Evolutionary conservation across 2,888 invertebrate species (phyloP).

Genomic region (Pyralis farinalis): DNA sequence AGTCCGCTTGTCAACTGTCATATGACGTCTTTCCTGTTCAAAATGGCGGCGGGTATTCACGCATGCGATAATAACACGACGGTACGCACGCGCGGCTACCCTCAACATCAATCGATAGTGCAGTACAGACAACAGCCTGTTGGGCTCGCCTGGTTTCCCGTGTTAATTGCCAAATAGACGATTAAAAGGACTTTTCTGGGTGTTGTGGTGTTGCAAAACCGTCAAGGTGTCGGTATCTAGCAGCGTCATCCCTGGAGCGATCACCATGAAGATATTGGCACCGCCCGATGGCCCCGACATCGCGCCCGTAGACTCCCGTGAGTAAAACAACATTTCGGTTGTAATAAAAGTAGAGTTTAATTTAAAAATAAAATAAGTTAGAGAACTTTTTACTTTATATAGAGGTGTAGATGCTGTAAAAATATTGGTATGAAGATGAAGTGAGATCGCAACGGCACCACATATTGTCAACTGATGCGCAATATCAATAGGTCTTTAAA

Average conservation of each 20-base stretch:
- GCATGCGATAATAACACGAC: slow-evolving; percentile 25
- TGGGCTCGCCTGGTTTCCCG: slow-evolving; percentile 51
- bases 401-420: background rate
- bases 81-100: slow-evolving; percentile 54
- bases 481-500: slow-evolving; percentile 13
- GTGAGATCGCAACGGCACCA: background rate
- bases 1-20: slow-evolving; percentile 51
- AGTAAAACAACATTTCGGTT: slow-evolving; percentile 36
- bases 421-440: background rate
- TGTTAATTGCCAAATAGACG: slow-evolving; percentile 38
- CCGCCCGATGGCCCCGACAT: slow-evolving; percentile 81
- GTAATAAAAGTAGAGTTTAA: too few relatives aligned
- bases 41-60: slow-evolving; percentile 30
- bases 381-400: too few relatives aligned
- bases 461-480: slow-evolving; percentile 13
- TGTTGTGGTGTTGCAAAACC: slow-evolving; percentile 39
- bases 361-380: too few relatives aligned
- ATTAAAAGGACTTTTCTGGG: slow-evolving; percentile 34
- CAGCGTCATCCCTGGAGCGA: slow-evolving; percentile 66
- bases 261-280: slow-evolving; percentile 75
- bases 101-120: slow-evolving; percentile 63
- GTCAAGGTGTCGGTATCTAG: slow-evolving; percentile 72
- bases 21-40: slow-evolving; percentile 62
- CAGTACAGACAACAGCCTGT: slow-evolving; percentile 71
- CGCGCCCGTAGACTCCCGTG: slow-evolving; percentile 76